Evolutionary conservation across 2,888 invertebrate genomes (phyloP), one percentile per base, ranked within the genome.

Genomic region (Altica lythri): DNA sequence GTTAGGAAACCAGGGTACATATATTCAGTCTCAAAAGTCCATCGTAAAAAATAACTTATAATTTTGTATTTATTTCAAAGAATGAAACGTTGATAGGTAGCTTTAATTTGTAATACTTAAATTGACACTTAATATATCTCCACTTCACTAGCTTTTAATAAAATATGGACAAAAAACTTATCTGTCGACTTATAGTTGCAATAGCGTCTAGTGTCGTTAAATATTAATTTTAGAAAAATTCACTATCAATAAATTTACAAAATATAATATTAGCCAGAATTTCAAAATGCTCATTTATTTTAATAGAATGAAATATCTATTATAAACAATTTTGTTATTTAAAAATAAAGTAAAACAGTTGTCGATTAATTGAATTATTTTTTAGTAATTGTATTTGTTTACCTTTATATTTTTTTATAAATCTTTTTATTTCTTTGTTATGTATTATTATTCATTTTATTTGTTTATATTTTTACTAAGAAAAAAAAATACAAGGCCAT

Each of bases 1-100:
- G 35, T 46, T 49, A 42, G 40, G 40, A 49, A 49, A 49, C 49
- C 49, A 42, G 49, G 49, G 40, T 49, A 49, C 49, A 49, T 18
- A 40, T 30, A 40, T 48, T 48, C 49, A 49, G 49, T 49, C 49
- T 49, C 40, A 17, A 35, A 38, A 40, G 48, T 48, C 48, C 48
- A 14, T 40, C 18, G 27, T 17, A 27, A 48, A 22, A 25, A 48
- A 46, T 34, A 45, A n/a, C 34, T 19, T 22, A 14, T 48, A 19
- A 12, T 29, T 46, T 46, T 46, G 32, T 29, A 40, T 40, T 40
- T 32, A 32, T 49, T 40, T 49, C 32, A 49, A n/a, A 18, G 40
- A 14, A 32, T 40, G 13, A 42, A 22, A 22, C 13, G 16, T 42
- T 40, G 40, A 30, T 22, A 46, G 18, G 27, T 46, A 37, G 46